Conservation (phyloP, 2,888 invertebrate species). For the Drosophila yooni region DNA sequence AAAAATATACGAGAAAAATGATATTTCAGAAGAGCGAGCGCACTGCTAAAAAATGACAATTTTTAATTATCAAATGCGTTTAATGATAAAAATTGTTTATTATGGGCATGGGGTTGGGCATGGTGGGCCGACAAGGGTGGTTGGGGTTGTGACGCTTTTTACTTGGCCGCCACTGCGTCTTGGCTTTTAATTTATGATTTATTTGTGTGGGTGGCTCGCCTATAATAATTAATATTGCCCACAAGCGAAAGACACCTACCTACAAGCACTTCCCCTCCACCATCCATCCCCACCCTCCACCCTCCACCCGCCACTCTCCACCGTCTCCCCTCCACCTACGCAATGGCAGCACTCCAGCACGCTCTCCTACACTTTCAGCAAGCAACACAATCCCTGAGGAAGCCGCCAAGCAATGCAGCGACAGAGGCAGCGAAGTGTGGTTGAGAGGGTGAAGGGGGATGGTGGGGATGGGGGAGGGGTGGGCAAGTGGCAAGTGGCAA, state of each 20-base stretch:
- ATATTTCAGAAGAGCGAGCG: slow-evolving; percentile 52
- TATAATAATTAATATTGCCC: slow-evolving; percentile 82
- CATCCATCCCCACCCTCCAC: background rate
- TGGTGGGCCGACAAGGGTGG: slow-evolving; percentile 1
- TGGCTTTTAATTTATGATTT: slow-evolving; percentile 78
- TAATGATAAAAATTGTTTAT: slow-evolving; percentile 82
- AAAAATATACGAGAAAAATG: slow-evolving; percentile 52
- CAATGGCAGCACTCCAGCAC: slow-evolving; percentile 2
- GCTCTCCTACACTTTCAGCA: slow-evolving; percentile 11
- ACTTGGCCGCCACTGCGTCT: slow-evolving; percentile 56
- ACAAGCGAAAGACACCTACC: slow-evolving; percentile 57
- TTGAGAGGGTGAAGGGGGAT: background rate
- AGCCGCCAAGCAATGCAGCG: slow-evolving; percentile 9
- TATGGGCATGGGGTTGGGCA: slow-evolving; percentile 31
- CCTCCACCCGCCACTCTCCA: background rate
- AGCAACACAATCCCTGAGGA: slow-evolving; percentile 50
- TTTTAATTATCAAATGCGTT: slow-evolving; percentile 84
- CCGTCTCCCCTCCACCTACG: background rate
- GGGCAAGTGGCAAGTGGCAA: slow-evolving; percentile 6
- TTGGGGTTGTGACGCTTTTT: slow-evolving; percentile 40
- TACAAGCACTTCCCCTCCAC: slow-evolving; percentile 2
- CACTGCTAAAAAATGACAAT: slow-evolving; percentile 75
- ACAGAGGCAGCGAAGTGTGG: slow-evolving; percentile 1
- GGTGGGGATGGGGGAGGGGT: no score
- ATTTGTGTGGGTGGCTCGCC: slow-evolving; percentile 74